Conservation (phyloP, 2,888 invertebrate genomes). For the Agrotis exclamationis region DNA sequence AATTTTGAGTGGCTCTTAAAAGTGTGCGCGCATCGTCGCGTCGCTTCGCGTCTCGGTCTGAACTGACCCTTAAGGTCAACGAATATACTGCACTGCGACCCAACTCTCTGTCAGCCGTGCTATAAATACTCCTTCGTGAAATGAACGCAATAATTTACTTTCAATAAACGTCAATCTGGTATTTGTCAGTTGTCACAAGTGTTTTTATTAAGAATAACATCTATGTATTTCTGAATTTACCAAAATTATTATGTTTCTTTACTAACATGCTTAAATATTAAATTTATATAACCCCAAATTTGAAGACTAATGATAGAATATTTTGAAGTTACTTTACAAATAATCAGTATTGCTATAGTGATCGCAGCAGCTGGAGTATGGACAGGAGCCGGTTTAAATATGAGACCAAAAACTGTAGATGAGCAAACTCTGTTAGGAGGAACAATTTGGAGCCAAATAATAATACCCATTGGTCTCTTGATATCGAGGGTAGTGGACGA, state of each 20-base stretch:
- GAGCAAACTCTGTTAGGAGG: slow-evolving; percentile 83
- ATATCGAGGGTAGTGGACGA: slow-evolving; percentile 75
- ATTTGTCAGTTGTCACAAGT: slow-evolving; percentile 4
- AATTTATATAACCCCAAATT: neutral
- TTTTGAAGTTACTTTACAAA: slow-evolving; percentile 69
- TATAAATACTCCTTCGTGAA: neutral
- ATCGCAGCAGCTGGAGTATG: slow-evolving; percentile 77
- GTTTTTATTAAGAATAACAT: neutral
- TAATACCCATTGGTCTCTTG: slow-evolving; percentile 80
- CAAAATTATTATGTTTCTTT: neutral
- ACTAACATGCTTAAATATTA: slow-evolving; percentile 25
- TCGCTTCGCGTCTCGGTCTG: no score
- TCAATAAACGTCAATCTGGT: slow-evolving; percentile 18
- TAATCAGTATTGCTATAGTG: slow-evolving; percentile 72
- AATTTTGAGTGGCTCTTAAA: no score
- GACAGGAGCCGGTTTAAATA: slow-evolving; percentile 73
- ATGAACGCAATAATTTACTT: neutral
- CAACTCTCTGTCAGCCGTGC: no score
- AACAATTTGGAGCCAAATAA: slow-evolving; percentile 83
- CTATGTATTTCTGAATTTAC: neutral
- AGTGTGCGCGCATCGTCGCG: no score
- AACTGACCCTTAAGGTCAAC: no score
- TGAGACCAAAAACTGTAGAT: slow-evolving; percentile 76
- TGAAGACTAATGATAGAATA: slow-evolving; percentile 44
- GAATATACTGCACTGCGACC: no score